Conservation (phyloP, 2,113 vertebrate genomes). For the Alosa alosa region DNA sequence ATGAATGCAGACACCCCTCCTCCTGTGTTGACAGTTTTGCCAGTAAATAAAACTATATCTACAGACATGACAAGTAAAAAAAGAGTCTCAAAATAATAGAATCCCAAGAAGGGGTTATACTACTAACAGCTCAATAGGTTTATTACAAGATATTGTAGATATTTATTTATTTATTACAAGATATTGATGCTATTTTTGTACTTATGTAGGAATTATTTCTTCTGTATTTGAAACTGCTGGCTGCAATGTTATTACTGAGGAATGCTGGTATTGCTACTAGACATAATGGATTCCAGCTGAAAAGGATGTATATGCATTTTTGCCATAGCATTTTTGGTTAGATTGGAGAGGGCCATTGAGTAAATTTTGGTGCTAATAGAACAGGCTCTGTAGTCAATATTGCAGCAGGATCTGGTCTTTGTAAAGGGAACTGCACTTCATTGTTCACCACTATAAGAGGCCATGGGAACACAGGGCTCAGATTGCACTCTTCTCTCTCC, state of each 20-base stretch:
- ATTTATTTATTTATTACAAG: background rate
- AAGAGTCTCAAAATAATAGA: background rate
- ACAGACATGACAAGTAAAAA: background rate
- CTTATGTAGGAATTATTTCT: background rate
- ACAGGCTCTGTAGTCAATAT: background rate
- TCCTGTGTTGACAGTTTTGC: background rate
- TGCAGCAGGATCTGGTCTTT: background rate
- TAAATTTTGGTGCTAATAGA: background rate
- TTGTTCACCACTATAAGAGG: slow-evolving; percentile 29
- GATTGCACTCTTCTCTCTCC: slow-evolving; percentile 35
- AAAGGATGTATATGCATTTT: background rate
- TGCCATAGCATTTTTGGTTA: background rate
- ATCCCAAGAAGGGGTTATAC: background rate
- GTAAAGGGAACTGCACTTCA: slow-evolving; percentile 22
- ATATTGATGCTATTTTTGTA: background rate
- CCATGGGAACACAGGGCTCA: slow-evolving; percentile 41
- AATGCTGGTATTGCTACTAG: background rate
- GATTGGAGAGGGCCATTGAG: background rate
- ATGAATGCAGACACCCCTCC: background rate
- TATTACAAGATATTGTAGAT: background rate
- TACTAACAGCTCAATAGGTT: background rate
- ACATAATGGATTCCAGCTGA: background rate
- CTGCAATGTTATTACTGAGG: background rate
- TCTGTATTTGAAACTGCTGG: background rate
- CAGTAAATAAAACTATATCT: background rate